Conservation (phyloP, 2,113 vertebrate species). For the Mesitornis unicolor region DNA sequence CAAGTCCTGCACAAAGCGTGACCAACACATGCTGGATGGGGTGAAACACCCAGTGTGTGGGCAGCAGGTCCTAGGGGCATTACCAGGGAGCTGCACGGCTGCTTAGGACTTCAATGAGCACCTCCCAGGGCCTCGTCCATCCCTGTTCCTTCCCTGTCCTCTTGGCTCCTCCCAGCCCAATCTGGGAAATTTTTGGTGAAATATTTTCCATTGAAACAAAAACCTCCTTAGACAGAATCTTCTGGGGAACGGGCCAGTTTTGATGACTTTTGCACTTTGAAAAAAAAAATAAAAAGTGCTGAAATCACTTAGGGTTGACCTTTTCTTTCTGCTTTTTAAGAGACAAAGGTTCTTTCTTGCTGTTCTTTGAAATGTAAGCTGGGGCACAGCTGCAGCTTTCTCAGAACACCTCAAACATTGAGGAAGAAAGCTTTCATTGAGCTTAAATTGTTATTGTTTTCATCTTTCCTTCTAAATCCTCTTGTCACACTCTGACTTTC, state of each 20-base stretch:
- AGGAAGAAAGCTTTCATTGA: background rate
- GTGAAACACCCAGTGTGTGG: background rate
- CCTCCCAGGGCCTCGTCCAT: background rate
- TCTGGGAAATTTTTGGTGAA: background rate
- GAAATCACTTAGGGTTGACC: background rate
- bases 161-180: background rate
- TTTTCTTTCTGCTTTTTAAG: background rate
- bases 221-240: background rate
- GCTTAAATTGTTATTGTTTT: background rate
- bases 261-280: background rate
- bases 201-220: background rate
- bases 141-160: background rate
- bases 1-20: background rate
- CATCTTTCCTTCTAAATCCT: background rate
- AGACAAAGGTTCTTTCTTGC: background rate
- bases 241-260: background rate
- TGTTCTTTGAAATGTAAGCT: background rate
- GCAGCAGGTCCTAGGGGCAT: background rate
- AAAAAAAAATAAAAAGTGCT: background rate
- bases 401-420: background rate
- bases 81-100: background rate
- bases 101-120: accelerated
- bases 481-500: accelerated
- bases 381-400: background rate
- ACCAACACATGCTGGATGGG: background rate